Evolutionary conservation across 2,888 invertebrate genomes (phyloP), one percentile per base, ranked within the genome.

Genomic region (Rhorus exstirpatorius): DNA sequence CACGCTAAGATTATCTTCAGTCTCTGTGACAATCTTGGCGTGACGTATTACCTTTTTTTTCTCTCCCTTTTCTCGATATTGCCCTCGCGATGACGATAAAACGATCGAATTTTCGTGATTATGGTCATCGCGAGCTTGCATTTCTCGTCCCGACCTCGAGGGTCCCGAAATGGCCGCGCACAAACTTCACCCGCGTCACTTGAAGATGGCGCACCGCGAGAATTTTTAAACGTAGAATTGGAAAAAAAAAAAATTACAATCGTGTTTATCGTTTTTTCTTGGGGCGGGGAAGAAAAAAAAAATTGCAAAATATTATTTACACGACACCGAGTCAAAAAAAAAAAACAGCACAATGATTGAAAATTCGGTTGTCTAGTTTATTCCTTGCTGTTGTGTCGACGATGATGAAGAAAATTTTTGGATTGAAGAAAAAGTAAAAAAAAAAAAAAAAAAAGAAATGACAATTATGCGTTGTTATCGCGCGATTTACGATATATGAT

Each of bases 381-480:
- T 6, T 38, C 12, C 19, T 19, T 51, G 44, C 21, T 0, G 12
- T 10, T 7, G 8, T 38, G 8, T n/a, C 21, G 38, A 51, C 31
- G 67, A 63, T 35, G 14, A 38, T 10, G 14, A 49, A 63, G 19
- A 35, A 65, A 35, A 17, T 17, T 26, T 17, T 10, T 4, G 46
- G 26, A 26, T 17, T 3, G 1, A 46, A 31, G 4, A 65, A 31
- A 49, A 17, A 1, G 26, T 6, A 58, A 31, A 31, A 31, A 17
- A 19, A 4, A 19, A 71, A 67, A 61, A 55, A 71, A 51, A 70
- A 58, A 65, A 41, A 49, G 67, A 83, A 86, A 84, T 89, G 89
- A 89, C 89, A 88, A 91, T 88, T 90, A 87, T 87, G 86, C 87
- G 89, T 89, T 90, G 89, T 90, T 90, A 87, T 87, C 88, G 87